A percentile compares a stretch with the other conserved stretches of the same genome.
phyloP scores from a whole-genome alignment of 2,797 vertebrate genomes.

The Lates japonicus region DNA sequence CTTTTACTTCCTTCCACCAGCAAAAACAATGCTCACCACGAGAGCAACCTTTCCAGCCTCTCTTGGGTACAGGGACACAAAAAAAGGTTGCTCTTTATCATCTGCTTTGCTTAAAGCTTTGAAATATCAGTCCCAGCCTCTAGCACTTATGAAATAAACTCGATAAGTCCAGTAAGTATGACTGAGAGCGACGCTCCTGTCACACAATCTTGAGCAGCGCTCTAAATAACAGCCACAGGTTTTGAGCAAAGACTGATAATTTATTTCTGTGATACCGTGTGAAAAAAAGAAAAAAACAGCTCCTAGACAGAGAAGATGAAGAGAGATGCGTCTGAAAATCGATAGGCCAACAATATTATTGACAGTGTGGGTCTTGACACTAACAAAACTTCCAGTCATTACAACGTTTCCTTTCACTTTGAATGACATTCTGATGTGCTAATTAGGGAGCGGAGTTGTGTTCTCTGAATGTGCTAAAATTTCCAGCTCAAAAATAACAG shows the following conservation, averaged over 20 bases:
- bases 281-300: conserved; percentile 36
- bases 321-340: conserved; percentile 43
- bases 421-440: conserved; percentile 67
- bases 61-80: conserved; percentile 36
- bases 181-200: conserved; percentile 26
- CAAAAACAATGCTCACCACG: conserved; percentile 54
- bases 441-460: conserved; percentile 67
- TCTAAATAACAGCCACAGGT: conserved; percentile 46
- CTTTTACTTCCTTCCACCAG: conserved; percentile 61
- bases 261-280: conserved; percentile 54
- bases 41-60: conserved; percentile 50
- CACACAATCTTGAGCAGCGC: conserved; percentile 7
- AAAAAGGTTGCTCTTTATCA: conserved; percentile 39
- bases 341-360: conserved; percentile 51
- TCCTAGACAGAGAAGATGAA: conserved; percentile 37
- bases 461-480: conserved; percentile 55
- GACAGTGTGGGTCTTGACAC: conserved; percentile 45
- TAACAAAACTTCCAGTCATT: conserved; percentile 46
- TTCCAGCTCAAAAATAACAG: conserved; percentile 62
- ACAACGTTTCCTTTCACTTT: conserved; percentile 50
- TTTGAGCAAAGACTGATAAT: conserved; percentile 50
- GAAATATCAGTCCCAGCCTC: conserved; percentile 51
- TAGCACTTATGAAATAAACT: conserved; percentile 47
- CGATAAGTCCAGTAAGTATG: conserved; percentile 25
- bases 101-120: conserved; percentile 38